Base-by-base conservation (phyloP, 2,797 vertebrate species). In the Iguana delicatissima region DNA sequence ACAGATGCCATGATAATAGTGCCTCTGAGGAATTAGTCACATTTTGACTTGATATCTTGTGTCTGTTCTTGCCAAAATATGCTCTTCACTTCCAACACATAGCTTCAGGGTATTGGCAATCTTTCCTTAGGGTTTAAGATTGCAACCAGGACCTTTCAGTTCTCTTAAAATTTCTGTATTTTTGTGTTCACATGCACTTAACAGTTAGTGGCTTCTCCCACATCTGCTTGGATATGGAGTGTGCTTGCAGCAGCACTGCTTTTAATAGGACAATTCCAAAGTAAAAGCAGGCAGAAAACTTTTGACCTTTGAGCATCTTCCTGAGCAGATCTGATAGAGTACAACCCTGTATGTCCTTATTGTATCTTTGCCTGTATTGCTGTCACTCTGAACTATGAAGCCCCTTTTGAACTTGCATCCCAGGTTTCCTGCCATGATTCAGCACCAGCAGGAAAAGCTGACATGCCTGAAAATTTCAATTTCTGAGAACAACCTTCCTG, bases 401-500 rank as follows among this genome's bases (percentile, higher is more conserved):
- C 52, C 55, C 20, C 29, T 62, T 86, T 81, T 55, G 81, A 57
- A 35, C 64, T 88, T 57, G 24, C 32, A 88, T 72, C 16, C 29
- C 52, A 57, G 20, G 57, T 26, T 42, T 62, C 26, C 26, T 62
- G 69, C 85, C 12, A n/a, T 80, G 35, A 73, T 90, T 62, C 84
- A 80, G 84, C 16, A 90, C 9, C 57, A 73, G 64, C 64, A 50
- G 67, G 29, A 79, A 50, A 38, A 73, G 18, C 9, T 77, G 32
- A 80, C 77, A 74, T 81, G 64, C 84, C 67, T 81, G 55, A 57
- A 62, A 38, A n/a, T 86, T 86, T 90, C 84, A 90, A 46, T 81
- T 86, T 86, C 84, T 73, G 67, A 90, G 32, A 81, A 50, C 67
- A 86, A 59, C 38, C 64, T 86, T 46, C 67, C 38, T 86, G 64